A percentile compares a stretch with the other conserved stretches of the same genome.
Evolutionary conservation across 2,797 vertebrate genomes (phyloP).

Genomic region (Thaleichthys pacificus): DNA sequence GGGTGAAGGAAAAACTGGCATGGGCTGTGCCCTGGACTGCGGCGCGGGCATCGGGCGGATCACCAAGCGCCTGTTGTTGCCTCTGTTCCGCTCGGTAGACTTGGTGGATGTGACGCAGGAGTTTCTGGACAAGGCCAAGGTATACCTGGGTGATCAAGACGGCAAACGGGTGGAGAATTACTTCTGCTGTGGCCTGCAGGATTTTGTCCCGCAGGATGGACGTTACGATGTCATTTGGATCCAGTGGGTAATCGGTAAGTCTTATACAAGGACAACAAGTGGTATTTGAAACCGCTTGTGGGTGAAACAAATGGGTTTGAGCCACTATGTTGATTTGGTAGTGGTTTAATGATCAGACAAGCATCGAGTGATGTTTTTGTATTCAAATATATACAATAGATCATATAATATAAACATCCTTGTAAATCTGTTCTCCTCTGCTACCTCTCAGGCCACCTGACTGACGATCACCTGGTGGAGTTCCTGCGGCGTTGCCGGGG

Average conservation of each 20-base stretch:
- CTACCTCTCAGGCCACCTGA: constrained; percentile 84
- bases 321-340: too few species aligned
- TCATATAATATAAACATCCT: too few species aligned
- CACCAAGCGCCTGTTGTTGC: constrained; percentile 90
- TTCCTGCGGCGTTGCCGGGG: constrained; percentile 87
- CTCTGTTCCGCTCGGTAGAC: constrained; percentile 90
- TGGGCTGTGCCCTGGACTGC: constrained; percentile 87
- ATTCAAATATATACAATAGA: background rate
- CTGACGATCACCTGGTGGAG: constrained; percentile 85
- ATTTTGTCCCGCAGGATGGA: constrained; percentile 83
- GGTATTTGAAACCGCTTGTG: too few species aligned
- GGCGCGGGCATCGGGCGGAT: constrained; percentile 94
- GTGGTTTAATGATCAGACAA: too few species aligned
- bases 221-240: constrained; percentile 97
- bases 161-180: constrained; percentile 85
- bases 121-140: constrained; percentile 88
- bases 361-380: too few species aligned
- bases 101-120: constrained; percentile 94
- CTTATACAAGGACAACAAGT: too few species aligned
- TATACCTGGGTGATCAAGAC: constrained; percentile 85
- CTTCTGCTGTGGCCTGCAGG: constrained; percentile 90
- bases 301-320: too few species aligned
- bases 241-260: constrained; percentile 96
- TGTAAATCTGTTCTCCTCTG: background rate
- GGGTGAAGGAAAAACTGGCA: constrained; percentile 80